Base-by-base conservation (phyloP, 1,140 invertebrate species). In the Drosophila kohkoa region DNA sequence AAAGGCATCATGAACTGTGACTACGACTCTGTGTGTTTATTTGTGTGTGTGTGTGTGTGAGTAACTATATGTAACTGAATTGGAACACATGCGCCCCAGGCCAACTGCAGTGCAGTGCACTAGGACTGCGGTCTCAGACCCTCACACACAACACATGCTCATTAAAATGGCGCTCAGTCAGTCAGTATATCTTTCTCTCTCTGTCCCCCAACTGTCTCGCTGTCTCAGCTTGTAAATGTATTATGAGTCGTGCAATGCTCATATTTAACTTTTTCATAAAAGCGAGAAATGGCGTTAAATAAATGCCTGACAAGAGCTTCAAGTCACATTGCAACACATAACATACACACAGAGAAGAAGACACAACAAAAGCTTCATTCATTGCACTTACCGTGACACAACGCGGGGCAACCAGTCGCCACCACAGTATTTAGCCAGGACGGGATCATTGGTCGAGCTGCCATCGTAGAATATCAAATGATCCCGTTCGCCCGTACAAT, bases 391-490 rank as follows among this genome's bases (percentile, higher is more conserved):
- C 93, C 94, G 92, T 48, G 95, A 95, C 11, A 96, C 94, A 11
- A 98, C 95, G 46, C 94, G 93, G 0, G 97, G 96, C 73, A 98
- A 93, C 92, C 95, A 96, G 92, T 96, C 95, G 8, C 97, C 97
- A 3, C 97, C 97, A 91, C 97, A 98, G 90, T 97, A 97, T 79
- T 97, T 95, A 48, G 97, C 94, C 70, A 98, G 93, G 1, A 98
- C 95, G 0, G 96, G 95, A 91, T 97, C 96, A 75, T 97, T 96
- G 0, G 94, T 95, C 25, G 95, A 95, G 28, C 95, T 94, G 16
- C 97, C 97, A 92, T 98, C 97, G 90, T 97, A 97, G 85, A 98
- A 96, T 57, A 97, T 96, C 5, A 98, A 93, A 65, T 96, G 95
- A 92, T 98, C 97, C 25, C 96, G 94, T 78, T 97, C 96, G 0